These are phyloP conservation scores for Romanomermis culicivorax DNA, from an alignment of 2,888 invertebrate species.

Conservation along the genomic window DNA sequence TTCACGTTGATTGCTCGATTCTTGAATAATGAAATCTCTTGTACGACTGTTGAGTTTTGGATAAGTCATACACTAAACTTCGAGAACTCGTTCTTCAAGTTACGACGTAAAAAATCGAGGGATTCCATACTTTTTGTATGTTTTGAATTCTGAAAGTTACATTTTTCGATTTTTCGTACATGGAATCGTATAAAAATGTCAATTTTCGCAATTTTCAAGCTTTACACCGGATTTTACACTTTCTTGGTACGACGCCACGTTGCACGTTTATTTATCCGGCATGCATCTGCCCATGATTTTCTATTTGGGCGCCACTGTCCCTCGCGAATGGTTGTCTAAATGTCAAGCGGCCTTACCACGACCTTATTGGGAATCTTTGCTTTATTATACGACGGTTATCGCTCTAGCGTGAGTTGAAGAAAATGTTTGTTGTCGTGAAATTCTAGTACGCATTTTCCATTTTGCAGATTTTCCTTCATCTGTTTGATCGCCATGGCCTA, in stretches of 20 bases:
- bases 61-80: no score
- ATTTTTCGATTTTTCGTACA: no score
- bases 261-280: slow-evolving; percentile 31
- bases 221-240: slow-evolving; percentile 70
- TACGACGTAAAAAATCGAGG: no score
- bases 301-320: slow-evolving; percentile 46
- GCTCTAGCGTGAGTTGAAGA: slow-evolving; percentile 20
- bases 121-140: no score
- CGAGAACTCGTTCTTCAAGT: no score
- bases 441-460: no score
- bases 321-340: slow-evolving; percentile 42
- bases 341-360: slow-evolving; percentile 49
- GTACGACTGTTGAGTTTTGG: no score
- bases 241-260: slow-evolving; percentile 42
- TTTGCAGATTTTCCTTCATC: slow-evolving; percentile 27
- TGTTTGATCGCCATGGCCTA: slow-evolving; percentile 27
- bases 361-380: slow-evolving; percentile 51
- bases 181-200: no score
- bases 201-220: slow-evolving; percentile 21
- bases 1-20: no score
- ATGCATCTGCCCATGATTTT: slow-evolving; percentile 34
- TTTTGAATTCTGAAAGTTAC: no score
- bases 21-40: no score
- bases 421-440: no score
- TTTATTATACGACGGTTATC: slow-evolving; percentile 39